Conservation (phyloP, 2,888 invertebrate genomes). For the Acheta domesticus region DNA sequence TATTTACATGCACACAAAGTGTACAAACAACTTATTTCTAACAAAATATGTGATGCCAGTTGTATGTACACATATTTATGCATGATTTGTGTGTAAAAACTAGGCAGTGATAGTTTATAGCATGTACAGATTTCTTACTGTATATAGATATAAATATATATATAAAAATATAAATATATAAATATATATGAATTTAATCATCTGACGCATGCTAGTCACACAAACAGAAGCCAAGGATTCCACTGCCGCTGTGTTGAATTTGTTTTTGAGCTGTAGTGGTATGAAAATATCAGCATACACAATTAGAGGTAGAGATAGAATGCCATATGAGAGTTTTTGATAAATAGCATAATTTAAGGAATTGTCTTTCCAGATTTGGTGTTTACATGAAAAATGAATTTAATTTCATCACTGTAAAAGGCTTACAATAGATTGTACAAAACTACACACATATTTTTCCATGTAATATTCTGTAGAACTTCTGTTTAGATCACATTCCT, state of each 20-base stretch:
- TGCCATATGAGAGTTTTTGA: background rate
- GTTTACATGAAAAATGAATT: background rate
- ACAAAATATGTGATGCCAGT: too few relatives aligned
- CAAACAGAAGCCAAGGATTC: constrained; percentile 7
- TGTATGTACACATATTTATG: constrained; percentile 3
- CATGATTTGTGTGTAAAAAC: background rate
- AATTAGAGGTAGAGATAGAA: constrained; percentile 18
- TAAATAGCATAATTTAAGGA: constrained; percentile 11
- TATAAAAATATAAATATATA: background rate
- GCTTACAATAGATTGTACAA: constrained; percentile 5
- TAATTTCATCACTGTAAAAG: background rate
- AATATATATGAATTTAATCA: constrained; percentile 9
- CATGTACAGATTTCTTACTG: constrained; percentile 18
- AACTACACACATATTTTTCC: constrained; percentile 10
- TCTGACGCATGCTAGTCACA: constrained; percentile 18
- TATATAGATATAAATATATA: constrained; percentile 18
- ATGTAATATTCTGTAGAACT: background rate
- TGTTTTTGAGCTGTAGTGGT: constrained; percentile 2
- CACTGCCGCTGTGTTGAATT: background rate
- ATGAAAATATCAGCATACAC: constrained; percentile 5
- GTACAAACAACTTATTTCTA: too few relatives aligned
- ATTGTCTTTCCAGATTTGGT: constrained; percentile 10
- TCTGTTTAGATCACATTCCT: constrained; percentile 18
- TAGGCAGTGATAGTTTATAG: background rate
- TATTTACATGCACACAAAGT: too few relatives aligned